phyloP scores from a whole-genome alignment of 2,113 vertebrate species.

The Hippoglossus stenolepis region DNA sequence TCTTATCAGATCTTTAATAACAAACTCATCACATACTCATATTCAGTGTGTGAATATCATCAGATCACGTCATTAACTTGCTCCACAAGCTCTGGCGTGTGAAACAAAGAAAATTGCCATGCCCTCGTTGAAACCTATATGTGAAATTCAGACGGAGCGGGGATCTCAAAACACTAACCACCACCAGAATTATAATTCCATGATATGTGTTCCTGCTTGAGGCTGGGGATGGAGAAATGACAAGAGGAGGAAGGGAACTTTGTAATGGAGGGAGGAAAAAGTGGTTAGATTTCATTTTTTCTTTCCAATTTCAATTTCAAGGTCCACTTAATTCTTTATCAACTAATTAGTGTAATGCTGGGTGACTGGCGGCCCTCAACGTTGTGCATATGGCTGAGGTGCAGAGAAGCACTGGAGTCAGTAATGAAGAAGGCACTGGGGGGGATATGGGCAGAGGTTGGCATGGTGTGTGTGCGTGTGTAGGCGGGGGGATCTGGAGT shows the following conservation, averaged over 20 bases:
- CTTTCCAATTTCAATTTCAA: slow-evolving; percentile 98
- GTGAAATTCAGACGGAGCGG: slow-evolving; percentile 36
- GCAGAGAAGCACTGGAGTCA: slow-evolving; percentile 89
- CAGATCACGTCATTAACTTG: slow-evolving; percentile 57
- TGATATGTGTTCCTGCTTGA: slow-evolving; percentile 40
- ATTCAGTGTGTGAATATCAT: slow-evolving; percentile 41
- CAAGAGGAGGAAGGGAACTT: slow-evolving; percentile 56
- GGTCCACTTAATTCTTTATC: slow-evolving; percentile 97
- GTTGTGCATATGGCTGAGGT: slow-evolving; percentile 92
- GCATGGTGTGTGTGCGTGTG: slow-evolving; percentile 47
- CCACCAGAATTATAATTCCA: slow-evolving; percentile 51
- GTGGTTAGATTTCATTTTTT: slow-evolving; percentile 81
- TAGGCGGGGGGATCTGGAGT: slow-evolving; percentile 41
- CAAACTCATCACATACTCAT: slow-evolving; percentile 37
- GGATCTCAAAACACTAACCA: slow-evolving; percentile 40
- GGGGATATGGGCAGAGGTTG: slow-evolving; percentile 85
- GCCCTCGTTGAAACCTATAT: slow-evolving; percentile 27
- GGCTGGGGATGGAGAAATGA: slow-evolving; percentile 56
- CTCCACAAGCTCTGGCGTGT: slow-evolving; percentile 26
- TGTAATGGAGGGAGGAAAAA: slow-evolving; percentile 60
- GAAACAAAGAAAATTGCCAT: slow-evolving; percentile 35
- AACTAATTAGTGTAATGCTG: slow-evolving; percentile 94
- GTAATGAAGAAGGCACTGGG: slow-evolving; percentile 89
- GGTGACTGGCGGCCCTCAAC: slow-evolving; percentile 92
- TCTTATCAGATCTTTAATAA: slow-evolving; percentile 51